Evolutionary conservation across 2,888 invertebrate species (phyloP), one percentile per base, ranked within the genome.

Genomic region (Sipunculus nudus): DNA sequence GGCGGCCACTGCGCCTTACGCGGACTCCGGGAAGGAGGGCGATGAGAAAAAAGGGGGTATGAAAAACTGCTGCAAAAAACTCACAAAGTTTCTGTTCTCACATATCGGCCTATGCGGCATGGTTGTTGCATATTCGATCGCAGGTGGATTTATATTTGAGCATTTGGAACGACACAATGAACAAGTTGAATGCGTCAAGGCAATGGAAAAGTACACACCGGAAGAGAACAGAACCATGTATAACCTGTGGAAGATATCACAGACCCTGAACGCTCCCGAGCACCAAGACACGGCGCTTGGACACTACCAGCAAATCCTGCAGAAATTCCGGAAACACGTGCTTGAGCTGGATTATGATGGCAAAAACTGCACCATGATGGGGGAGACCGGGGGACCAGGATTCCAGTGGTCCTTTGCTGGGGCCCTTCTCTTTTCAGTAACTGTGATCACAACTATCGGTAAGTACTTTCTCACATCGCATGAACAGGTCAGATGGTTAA

Each of bases 371-470:
- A 66, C 74, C 8, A 61, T 65, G 16, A 78, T 77, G 61, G 81
- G 79, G 1, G 58, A 71, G 40, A 43, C 64, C 2, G 76, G 74
- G 46, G 81, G 81, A 2, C 79, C 79, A 0, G 66, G 62, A 10
- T 79, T 78, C 58, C 71, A 73, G 31, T 83, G 83, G 83, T 78
- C 76, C 16, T 81, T 78, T 71, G 71, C 81, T 2, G 81, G 81
- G 0, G 76, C 79, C 2, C 71, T 83, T 6, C 74, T 82, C 65
- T 83, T 83, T 69, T 79, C 81, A 5, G 80, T 82, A 29, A 83
- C 82, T 4, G 78, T 83, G 19, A 76, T 82, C 29, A 80, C 82
- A 19, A 81, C 83, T 1, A 82, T 83, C 32, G 83, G 82, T 82
- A 60, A 66, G 78, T 68, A 23, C 13, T 19, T 25, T 16, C 29